Base-by-base conservation (phyloP, 2,888 invertebrate species). In the Andricus curvator region DNA sequence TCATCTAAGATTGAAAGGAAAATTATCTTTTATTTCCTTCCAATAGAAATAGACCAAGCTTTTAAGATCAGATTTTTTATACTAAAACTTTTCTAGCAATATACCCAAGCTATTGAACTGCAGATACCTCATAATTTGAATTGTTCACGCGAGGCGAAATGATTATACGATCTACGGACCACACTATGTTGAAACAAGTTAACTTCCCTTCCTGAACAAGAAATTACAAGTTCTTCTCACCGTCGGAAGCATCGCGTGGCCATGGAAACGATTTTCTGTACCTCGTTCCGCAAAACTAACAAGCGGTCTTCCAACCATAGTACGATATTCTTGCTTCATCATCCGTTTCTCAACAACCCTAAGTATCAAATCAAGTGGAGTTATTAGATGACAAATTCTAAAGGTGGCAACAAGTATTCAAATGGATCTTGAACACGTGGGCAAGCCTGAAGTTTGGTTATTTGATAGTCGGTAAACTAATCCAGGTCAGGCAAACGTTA, bases 181-280 rank as follows among this genome's bases (percentile, higher is more conserved):
- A 25, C 9, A 68, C 22, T 17, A 48, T 29, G 11, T 13, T 22
- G 17, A 64, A 6, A 13, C 11, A 51, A 51, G 51, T 20, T 51
- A 29, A 17, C 51, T 56, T 33, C 29, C 56, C 70, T 29, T 74
- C n/a, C 70, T 29, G 29, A 33, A 51, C 51, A 74, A 74, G 70
- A 74, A 74, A 74, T 74, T 51, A 74, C 70, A 74, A 74, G 56
- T 74, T 56, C 70, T 74, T 74, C 51, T 74, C 51, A 51, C 29
- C 33, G 29, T 51, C 11, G 68, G 68, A 74, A 74, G 51, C 48
- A 48, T 74, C 56, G 29, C 56, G 51, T 74, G 70, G 51, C 33
- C 70, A 51, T 74, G 48, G 29, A 74, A 74, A 33, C 51, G 33
- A 74, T 74, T 56, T 51, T 74, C 51, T 74, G 56, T 29, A 74